Evolutionary conservation across 2,113 vertebrate genomes (phyloP), one percentile per base, ranked within the genome.

Genomic region (Myrmecophaga tridactyla): DNA sequence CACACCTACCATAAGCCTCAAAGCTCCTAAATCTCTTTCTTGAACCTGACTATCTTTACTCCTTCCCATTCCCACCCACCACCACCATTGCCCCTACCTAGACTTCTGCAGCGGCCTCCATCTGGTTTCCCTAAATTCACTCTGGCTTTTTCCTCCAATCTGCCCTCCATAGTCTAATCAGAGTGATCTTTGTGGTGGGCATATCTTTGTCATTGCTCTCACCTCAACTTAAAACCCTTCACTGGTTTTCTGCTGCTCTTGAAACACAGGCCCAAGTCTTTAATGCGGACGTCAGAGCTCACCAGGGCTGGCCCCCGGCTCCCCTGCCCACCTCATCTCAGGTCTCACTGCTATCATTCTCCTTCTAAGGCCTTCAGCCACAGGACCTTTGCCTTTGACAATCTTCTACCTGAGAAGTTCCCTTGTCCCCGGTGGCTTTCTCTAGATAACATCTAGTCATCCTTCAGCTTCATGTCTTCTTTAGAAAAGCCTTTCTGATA

Each of bases 1-100:
- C 29, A 84, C 1, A 15, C 34, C 12, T 4, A 3, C 7, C 9
- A 1, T 5, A 56, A 56, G 63, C 39, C 2, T 1, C 31, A 23
- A 17, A 10, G 6, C 29, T 86, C 76, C 48, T 63, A 15, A 56
- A 31, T 41, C 17, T 77, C 48, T 86, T 34, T 58, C 48, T 63
- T 18, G 46, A 88, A 46, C 15, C 20, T 23, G 17, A 7, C 36
- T 23, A 13, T 62, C 39, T 51, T 46, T 12, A 51, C 36, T 23
- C 6, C 8, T 23, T 31, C 63, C 21, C 0, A 0, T 62, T 56
- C 51, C 41, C 63, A n/a, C 9, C 11, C 10, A 13, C 9, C 11
- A 12, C 14, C 48, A 48, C 27, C 80, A 58, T 27, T n/a, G 29
- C 48, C 14, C 21, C 53, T 46, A 25, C 10, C 51, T 62, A 15